Conservation (phyloP, 37 sponge, comb jelly and placozoan genomes). For the Tethya wilhelma region DNA sequence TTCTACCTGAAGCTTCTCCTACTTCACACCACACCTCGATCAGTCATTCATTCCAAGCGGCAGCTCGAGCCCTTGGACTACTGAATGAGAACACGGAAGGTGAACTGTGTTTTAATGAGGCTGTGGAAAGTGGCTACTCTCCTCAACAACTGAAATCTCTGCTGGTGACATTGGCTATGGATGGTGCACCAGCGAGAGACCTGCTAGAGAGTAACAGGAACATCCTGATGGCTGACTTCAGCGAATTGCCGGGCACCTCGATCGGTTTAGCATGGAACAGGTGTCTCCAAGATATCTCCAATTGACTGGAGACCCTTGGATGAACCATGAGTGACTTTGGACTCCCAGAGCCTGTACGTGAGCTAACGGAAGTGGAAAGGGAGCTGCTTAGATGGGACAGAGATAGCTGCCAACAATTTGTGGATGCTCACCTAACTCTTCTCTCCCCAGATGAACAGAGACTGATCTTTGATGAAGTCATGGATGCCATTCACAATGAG, state of each 20-base stretch:
- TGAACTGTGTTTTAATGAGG: slow-evolving; percentile 23
- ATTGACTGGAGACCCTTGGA: slow-evolving; percentile 8
- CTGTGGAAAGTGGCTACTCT: slow-evolving; percentile 15
- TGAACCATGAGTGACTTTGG: slow-evolving; percentile 11
- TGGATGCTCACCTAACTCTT: not conserved
- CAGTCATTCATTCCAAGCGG: slow-evolving; percentile 1
- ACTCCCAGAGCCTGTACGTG: slow-evolving; percentile 2
- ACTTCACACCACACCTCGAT: slow-evolving; percentile 24
- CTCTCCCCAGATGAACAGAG: slow-evolving; percentile 13
- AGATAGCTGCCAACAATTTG: slow-evolving; percentile 4
- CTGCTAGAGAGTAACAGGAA: not conserved
- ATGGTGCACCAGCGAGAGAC: slow-evolving; percentile 10
- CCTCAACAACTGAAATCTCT: slow-evolving; percentile 3
- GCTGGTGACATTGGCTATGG: slow-evolving; percentile 14
- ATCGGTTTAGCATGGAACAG: not conserved
- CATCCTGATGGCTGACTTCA: slow-evolving; percentile 12
- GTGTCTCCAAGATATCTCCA: slow-evolving; percentile 11
- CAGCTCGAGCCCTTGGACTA: slow-evolving; percentile 21
- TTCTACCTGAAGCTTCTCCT: slow-evolving; percentile 17
- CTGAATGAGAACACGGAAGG: slow-evolving; percentile 22
- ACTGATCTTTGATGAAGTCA: slow-evolving; percentile 10
- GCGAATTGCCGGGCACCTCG: not conserved
- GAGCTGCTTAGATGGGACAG: slow-evolving; percentile 11
- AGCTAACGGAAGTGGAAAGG: not conserved
- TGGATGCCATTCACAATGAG: not conserved